Base-by-base conservation (phyloP, 1,140 invertebrate species). In the Cydia strobilella region DNA sequence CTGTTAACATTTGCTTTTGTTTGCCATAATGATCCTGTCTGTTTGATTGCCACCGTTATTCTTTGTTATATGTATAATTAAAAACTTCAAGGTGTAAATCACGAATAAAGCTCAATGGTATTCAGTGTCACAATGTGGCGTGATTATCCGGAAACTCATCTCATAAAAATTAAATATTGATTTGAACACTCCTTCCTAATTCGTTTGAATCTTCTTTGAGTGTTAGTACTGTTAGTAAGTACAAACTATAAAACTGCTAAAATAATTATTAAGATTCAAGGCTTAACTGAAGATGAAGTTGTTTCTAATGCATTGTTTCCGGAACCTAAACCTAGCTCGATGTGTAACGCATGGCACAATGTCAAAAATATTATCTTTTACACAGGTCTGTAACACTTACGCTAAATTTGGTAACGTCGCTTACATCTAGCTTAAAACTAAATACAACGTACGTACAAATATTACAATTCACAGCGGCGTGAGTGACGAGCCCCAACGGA, bases 381-480 rank as follows among this genome's bases (percentile, higher is more conserved):
- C 84, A 86, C 81, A 82, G 69, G 78, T 84, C 78, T 80, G 78
- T 75, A 86, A 86, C 85, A 85, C 84, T 87, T 87, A 87, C 20
- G 3, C 79, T 81, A 83, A 51, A 72, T 81, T 82, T 80, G 83
- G 84, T 85, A 84, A 86, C 82, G 77, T 81, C 35, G 6, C 54
- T 39, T 54, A 74, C 7, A 74, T 83, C 79, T 80, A 75, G 39
- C 54, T 75, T 76, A 75, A 66, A 72, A 20, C 75, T 79, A 80
- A 20, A 51, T 74, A 27, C 73, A 54, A 42, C 39, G 69, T 82
- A 82, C 74, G 59, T 86, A 83, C 82, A 83, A 84, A 87, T 79
- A 76, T 82, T 86, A 88, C 86, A 89, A 83, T 86, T 84, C 84
- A 86, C 86, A 86, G 74, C 69, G 75, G 48, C 48, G 72, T 63